Conservation (phyloP, 2,888 invertebrate genomes). For the Nowickia ferox region DNA sequence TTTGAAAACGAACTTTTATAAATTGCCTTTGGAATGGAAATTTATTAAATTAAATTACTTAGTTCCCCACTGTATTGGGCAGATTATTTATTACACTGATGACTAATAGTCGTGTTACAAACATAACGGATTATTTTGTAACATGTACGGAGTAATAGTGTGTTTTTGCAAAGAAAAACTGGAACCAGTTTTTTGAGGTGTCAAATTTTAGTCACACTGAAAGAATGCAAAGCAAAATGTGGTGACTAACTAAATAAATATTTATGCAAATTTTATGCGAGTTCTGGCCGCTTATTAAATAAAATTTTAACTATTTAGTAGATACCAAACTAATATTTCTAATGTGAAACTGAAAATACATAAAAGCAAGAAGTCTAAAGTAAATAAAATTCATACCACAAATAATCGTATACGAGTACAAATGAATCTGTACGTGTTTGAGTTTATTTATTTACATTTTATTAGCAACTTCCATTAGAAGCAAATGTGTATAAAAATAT, state of each 20-base stretch:
- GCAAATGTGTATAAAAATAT: background rate
- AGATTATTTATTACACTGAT: background rate
- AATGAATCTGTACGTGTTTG: conserved; percentile 36
- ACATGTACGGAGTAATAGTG: background rate
- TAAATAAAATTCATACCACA: conserved; percentile 16
- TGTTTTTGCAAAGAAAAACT: conserved; percentile 2
- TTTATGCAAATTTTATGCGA: conserved; percentile 10
- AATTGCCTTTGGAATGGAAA: background rate
- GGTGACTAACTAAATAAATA: conserved; percentile 37
- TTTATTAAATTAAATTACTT: background rate
- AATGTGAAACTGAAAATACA: conserved; percentile 3
- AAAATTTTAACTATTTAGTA: background rate
- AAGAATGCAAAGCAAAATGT: conserved; percentile 39
- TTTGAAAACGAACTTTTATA: background rate
- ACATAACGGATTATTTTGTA: conserved; percentile 10
- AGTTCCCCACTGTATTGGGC: background rate
- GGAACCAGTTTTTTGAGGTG: conserved; percentile 39
- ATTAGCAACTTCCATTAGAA: background rate
- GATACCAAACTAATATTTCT: background rate
- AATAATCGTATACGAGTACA: background rate
- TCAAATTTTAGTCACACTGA: conserved; percentile 45
- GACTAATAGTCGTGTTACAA: conserved; percentile 5
- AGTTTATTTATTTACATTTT: conserved; percentile 35
- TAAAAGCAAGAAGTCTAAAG: conserved; percentile 19
- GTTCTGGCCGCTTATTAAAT: conserved; percentile 4